Base-by-base conservation (phyloP, 2,113 vertebrate species). In the Psophia crepitans region DNA sequence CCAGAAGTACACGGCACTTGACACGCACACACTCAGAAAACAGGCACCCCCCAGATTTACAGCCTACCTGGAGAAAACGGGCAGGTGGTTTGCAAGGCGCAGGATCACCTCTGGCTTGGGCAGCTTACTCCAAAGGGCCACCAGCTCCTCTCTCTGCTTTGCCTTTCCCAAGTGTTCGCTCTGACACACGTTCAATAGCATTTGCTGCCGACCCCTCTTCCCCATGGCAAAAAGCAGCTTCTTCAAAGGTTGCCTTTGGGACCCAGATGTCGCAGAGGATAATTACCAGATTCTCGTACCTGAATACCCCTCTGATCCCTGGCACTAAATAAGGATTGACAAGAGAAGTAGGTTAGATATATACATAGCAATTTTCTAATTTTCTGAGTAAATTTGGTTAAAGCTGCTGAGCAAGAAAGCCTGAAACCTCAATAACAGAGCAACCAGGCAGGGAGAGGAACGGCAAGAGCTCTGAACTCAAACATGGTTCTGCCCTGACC, bases 321-420 rank as follows among this genome's bases (percentile, higher is more conserved):
- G 33, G 49, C n/a, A 39, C 23, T 33, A n/a, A 66, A 79, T 49
- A 33, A 76, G 68, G 90, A 56, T 4, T 71, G 73, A 71, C 51
- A 84, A 30, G 69, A 58, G 33, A 56, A 61, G 30, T 14, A n/a
- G 11, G 53, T n/a, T 53, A 64, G 63, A 57, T 80, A 43, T 28
- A 64, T 16, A 43, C 41, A 71, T 6, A 57, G 9, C 63, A 61
- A 71, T 91, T 71, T 71, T 56, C 66, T 87, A 14, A 94, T 89
- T 83, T 86, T 89, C 82, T 75, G 57, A 90, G 68, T 53, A 80
- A 87, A 84, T 92, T 87, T 80, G 43, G 53, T 68, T 77, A 84
- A 57, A 96, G 57, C 37, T 80, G 83, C 69, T 77, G 82, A 75
- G 84, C 22, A 56, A 46, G 63, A 57, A 46, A 28, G 14, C 44